A percentile compares a stretch with the other conserved stretches of the same genome.
Conservation (phyloP, 2,797 vertebrate genomes). For the Cercopithecus petaurista region DNA sequence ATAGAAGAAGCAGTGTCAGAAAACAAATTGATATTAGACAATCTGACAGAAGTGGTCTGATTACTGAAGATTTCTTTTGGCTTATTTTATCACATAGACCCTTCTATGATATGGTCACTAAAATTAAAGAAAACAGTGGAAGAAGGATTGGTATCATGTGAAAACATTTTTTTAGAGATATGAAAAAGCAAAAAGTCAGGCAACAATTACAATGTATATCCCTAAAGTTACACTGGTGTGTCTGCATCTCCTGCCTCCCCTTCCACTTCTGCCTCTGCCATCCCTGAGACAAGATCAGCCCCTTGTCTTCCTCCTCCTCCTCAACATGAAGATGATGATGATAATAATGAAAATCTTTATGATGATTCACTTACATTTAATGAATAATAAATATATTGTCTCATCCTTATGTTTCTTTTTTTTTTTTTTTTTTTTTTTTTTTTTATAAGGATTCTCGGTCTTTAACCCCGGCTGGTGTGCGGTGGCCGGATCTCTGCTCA, state of each 20-base stretch:
- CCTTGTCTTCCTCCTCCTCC: not conserved
- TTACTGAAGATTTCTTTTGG: not conserved
- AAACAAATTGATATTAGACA: not conserved
- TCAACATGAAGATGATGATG: not conserved
- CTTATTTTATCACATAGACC: not conserved
- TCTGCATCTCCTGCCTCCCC: not conserved
- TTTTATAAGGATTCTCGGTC: too few relatives aligned
- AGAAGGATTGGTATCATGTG: not conserved
- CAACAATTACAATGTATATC: not conserved
- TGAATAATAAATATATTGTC: not conserved
- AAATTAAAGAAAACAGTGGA: not conserved
- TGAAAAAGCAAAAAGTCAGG: not conserved
- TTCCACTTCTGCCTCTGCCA: not conserved
- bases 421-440: too few relatives aligned
- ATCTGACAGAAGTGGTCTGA: not conserved
- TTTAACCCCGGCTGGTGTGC: too few relatives aligned
- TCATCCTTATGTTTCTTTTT: not conserved
- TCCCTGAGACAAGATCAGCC: not conserved
- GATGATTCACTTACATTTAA: not conserved
- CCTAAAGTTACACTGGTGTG: not conserved
- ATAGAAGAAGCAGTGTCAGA: not conserved
- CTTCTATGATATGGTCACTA: too few relatives aligned
- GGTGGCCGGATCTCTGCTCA: too few relatives aligned
- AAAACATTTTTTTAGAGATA: not conserved
- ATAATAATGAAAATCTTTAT: not conserved